Evolutionary conservation across 2,797 vertebrate genomes (phyloP).

Genomic region (Ctenopoma kingsleyae): DNA sequence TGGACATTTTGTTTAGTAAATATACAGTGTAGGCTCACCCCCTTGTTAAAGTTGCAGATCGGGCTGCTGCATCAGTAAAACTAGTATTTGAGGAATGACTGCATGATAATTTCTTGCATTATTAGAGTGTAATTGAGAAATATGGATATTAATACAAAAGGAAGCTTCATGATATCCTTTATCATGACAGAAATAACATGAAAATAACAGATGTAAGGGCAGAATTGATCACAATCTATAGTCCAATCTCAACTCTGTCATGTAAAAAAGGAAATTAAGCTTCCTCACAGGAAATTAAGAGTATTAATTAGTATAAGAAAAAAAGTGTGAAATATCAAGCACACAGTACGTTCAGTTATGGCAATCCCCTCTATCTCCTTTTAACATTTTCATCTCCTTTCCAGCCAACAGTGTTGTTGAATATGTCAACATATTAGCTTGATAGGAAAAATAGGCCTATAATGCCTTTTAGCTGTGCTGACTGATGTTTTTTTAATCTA

Average conservation of each 20-base stretch:
- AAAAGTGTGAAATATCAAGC: conserved; percentile 25
- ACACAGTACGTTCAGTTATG: conserved; percentile 13
- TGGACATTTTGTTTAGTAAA: conserved; percentile 50
- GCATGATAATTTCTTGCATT: conserved; percentile 70
- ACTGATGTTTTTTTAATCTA: conserved; percentile 5
- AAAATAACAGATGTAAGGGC: conserved; percentile 14
- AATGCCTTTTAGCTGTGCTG: conserved; percentile 18
- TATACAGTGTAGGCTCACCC: conserved; percentile 51
- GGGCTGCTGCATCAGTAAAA: conserved; percentile 48
- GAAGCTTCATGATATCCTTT: conserved; percentile 15
- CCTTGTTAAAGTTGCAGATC: conserved; percentile 23
- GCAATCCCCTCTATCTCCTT: conserved; percentile 10
- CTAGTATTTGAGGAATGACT: conserved; percentile 62
- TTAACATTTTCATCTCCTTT: conserved; percentile 24
- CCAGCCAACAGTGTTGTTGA: conserved; percentile 25
- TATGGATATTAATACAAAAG: conserved; percentile 29
- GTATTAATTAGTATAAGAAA: conserved; percentile 26
- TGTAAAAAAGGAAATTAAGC: conserved; percentile 36
- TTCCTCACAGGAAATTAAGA: conserved; percentile 44
- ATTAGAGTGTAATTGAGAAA: conserved; percentile 49
- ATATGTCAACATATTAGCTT: conserved; percentile 33
- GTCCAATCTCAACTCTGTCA: conserved; percentile 18
- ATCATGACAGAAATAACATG: conserved; percentile 13
- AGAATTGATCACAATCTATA: conserved; percentile 26
- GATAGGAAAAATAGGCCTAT: conserved; percentile 13